phyloP scores from a whole-genome alignment of 2,888 invertebrate genomes.

The Tachina lurida region DNA sequence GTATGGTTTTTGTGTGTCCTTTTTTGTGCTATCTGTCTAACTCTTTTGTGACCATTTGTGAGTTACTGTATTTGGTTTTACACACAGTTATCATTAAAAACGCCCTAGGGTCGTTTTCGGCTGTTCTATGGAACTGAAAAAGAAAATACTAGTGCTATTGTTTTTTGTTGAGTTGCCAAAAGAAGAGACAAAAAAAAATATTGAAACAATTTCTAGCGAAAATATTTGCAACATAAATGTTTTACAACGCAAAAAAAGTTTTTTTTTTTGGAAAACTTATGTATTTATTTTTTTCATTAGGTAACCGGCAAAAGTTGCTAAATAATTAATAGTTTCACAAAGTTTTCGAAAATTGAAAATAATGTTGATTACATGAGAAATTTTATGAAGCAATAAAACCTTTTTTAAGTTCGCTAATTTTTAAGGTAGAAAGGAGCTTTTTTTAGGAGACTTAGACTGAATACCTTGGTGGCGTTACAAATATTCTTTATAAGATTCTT shows the following conservation, averaged over 20 bases:
- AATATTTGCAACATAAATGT: conserved; percentile 2
- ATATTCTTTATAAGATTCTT: too few species aligned
- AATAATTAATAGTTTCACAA: background rate
- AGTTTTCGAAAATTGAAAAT: background rate
- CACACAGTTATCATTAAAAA: conserved; percentile 40
- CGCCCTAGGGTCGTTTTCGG: conserved; percentile 36
- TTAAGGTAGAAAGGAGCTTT: background rate
- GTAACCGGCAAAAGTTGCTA: background rate
- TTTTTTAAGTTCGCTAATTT: background rate
- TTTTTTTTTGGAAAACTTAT: conserved; percentile 22
- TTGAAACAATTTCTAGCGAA: background rate
- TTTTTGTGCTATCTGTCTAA: conserved; percentile 4
- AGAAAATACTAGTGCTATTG: background rate
- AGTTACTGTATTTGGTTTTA: background rate
- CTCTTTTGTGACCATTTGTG: background rate
- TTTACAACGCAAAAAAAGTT: background rate
- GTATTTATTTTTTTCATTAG: too few species aligned
- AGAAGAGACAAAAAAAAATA: background rate
- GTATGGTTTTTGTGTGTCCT: background rate
- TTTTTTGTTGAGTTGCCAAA: background rate
- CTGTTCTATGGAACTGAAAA: conserved; percentile 50
- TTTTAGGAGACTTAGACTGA: background rate
- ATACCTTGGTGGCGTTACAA: too few species aligned
- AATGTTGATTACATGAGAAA: conserved; percentile 5
- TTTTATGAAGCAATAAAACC: background rate